phyloP scores from a whole-genome alignment of 2,113 vertebrate species.

The Cepphus grylle region DNA sequence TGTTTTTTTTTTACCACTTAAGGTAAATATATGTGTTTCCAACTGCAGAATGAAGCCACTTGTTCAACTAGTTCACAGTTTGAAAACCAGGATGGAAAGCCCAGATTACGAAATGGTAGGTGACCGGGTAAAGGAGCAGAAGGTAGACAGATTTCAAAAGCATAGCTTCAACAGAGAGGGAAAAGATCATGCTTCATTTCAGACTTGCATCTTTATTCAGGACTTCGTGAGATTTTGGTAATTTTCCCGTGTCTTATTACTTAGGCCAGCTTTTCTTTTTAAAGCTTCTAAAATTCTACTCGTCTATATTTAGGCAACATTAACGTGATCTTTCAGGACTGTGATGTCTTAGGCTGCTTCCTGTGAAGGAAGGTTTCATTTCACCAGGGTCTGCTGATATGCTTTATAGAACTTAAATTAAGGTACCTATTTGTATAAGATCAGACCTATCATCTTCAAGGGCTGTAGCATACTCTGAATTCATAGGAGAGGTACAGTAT shows the following conservation, averaged over 20 bases:
- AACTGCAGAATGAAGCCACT: constrained; percentile 83
- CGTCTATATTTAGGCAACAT: not conserved
- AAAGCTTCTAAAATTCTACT: not conserved
- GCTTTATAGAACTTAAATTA: not conserved
- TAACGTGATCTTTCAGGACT: not conserved
- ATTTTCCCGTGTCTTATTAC: not conserved
- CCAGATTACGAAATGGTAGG: constrained; percentile 93
- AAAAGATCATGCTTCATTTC: not conserved
- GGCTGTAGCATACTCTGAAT: not conserved
- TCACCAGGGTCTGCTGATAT: not conserved
- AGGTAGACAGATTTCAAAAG: not conserved
- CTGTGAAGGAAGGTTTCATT: not conserved
- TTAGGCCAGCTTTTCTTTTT: not conserved
- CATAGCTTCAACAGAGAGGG: not conserved
- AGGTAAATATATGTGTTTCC: not conserved
- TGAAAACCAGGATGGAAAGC: constrained; percentile 81
- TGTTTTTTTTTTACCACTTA: not conserved
- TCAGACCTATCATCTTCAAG: not conserved
- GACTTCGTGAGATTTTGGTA: not conserved
- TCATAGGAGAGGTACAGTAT: not conserved
- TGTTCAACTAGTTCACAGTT: constrained; percentile 81
- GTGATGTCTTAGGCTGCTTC: not conserved
- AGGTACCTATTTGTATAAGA: not conserved
- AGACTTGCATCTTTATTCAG: not conserved
- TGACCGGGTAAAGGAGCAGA: not conserved